Evolutionary conservation across 2,797 vertebrate species (phyloP), one percentile per base, ranked within the genome.

Genomic region (Chromis chromis): DNA sequence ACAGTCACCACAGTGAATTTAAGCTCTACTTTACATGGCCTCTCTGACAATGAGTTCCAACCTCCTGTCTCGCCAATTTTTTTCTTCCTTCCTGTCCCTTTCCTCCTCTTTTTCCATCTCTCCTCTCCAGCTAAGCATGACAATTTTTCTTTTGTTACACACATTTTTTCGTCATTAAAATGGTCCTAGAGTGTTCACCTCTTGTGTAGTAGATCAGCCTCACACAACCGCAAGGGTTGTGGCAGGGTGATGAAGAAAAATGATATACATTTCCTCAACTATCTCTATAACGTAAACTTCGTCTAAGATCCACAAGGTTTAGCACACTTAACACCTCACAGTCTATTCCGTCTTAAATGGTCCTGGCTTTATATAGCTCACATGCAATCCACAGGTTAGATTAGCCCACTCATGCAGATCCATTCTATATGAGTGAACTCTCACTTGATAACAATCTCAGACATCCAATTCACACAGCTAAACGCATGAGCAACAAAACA

Each of bases 81-180:
- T 21, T 42, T 60, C 24, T 50, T 27, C 11, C 5, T 31, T 57
- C 44, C 44, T 39, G 9, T 22, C 2, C 25, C 17, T 54, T 54
- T 54, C 14, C 52, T 7, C 22, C 14, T 1, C 19, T 40, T 53
- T 17, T 50, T 57, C 19, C 27, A 33, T 27, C n/a, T 63, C 21
- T 60, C 28, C 36, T 62, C 57, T 62, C 25, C 12, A 54, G n/a
- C 28, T 22, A 31, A 48, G 22, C 8, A 0, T 52, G 50, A 67
- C 33, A 28, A 55, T 42, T 64, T 49, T 52, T 48, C 31, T 16
- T 74, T 86, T 77, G 65, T 64, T 82, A 65, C 65, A 83, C 56
- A 0, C 27, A 59, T 70, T 70, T 83, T 82, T 58, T 74, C 57
- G 36, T 79, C 83, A 85, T 85, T 79, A 85, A 84, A 83, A 82